Evolutionary conservation across 2,888 invertebrate genomes (phyloP).

Genomic region (Hemicrepidius hirtus): DNA sequence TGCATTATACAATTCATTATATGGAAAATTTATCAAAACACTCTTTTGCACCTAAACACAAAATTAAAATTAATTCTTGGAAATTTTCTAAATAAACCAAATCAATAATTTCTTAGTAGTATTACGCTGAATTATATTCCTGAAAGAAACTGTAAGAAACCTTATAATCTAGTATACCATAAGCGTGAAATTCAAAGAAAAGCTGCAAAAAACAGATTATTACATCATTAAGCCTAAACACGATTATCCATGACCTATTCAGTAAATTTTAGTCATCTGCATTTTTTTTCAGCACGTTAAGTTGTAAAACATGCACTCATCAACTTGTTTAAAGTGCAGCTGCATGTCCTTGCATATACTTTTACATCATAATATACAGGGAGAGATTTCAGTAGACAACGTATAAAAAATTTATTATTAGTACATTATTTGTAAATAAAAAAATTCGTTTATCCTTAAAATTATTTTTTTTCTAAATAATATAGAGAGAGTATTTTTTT

Average conservation of each 20-base stretch:
- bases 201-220: not conserved
- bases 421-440: too few species aligned
- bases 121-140: too few species aligned
- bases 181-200: not conserved
- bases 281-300: conserved; percentile 2
- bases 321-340: conserved; percentile 2
- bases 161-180: not conserved
- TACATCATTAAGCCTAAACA: conserved; percentile 4
- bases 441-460: too few species aligned
- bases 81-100: not conserved
- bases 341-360: conserved; percentile 16
- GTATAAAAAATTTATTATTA: too few species aligned
- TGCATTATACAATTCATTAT: too few species aligned
- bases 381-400: not conserved
- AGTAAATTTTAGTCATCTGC: conserved; percentile 17
- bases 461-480: too few species aligned
- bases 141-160: not conserved
- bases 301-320: conserved; percentile 13
- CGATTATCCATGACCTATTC: conserved; percentile 12
- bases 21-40: too few species aligned
- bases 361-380: not conserved
- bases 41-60: too few species aligned
- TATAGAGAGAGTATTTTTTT: too few species aligned
- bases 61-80: too few species aligned
- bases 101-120: not conserved